A percentile compares a stretch with the other conserved stretches of the same genome.
phyloP scores from a whole-genome alignment of 2,797 vertebrate species.

The Cygnus olor region DNA sequence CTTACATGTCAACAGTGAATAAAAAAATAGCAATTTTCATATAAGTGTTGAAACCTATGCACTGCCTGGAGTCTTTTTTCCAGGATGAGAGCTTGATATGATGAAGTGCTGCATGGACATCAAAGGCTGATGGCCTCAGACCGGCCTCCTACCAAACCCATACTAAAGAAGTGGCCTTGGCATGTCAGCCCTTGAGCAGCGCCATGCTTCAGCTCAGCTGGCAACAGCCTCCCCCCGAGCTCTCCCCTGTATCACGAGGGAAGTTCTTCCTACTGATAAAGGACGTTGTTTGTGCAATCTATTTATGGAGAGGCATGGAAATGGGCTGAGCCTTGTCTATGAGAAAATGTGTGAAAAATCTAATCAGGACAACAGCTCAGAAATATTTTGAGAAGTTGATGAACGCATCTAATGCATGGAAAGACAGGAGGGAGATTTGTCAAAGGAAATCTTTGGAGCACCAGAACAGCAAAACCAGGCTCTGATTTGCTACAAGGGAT shows the following conservation, averaged over 20 bases:
- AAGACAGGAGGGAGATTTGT: not conserved
- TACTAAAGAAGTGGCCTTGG: not conserved
- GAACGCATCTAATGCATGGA: not conserved
- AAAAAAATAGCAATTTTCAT: not conserved
- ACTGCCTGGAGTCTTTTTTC: not conserved
- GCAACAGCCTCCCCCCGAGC: not conserved
- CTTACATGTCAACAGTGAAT: not conserved
- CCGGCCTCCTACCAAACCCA: not conserved
- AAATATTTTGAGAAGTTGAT: not conserved
- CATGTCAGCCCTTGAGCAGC: not conserved
- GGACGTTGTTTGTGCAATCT: not conserved
- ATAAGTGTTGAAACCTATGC: not conserved
- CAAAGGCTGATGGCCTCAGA: not conserved
- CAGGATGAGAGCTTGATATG: not conserved
- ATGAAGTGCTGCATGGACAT: not conserved
- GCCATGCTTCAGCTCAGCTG: rapidly evolving
- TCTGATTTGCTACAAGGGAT: not conserved
- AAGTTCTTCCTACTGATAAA: not conserved
- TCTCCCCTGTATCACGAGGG: not conserved
- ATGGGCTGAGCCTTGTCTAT: not conserved
- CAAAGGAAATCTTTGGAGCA: not conserved
- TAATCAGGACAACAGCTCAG: not conserved
- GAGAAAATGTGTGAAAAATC: not conserved
- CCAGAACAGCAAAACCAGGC: not conserved
- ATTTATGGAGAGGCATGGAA: not conserved